phyloP scores from a whole-genome alignment of 1,140 invertebrate species.

The Akabosia matsudoensis region DNA sequence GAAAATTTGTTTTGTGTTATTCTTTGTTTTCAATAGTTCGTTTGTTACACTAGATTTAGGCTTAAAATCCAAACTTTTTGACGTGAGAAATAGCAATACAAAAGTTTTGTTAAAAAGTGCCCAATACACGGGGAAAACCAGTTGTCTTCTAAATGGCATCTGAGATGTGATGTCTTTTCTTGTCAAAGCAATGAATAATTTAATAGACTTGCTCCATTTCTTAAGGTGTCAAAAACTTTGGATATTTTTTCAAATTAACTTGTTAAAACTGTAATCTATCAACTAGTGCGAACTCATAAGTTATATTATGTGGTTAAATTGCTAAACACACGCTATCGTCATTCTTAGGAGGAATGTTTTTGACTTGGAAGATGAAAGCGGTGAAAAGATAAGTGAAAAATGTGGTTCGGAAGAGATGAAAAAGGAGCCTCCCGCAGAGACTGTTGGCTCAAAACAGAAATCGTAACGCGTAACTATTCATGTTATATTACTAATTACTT shows the following conservation, averaged over 20 bases:
- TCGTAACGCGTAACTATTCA: not conserved
- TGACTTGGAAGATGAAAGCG: not conserved
- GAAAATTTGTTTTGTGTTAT: too few relatives aligned
- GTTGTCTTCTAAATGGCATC: slow-evolving; percentile 17
- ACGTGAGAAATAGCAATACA: slow-evolving; percentile 9
- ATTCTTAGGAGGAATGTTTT: not conserved
- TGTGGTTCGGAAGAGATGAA: not conserved
- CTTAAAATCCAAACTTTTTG: slow-evolving; percentile 23
- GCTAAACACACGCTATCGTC: not conserved
- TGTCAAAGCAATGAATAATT: slow-evolving; percentile 14
- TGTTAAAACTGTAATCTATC: slow-evolving; percentile 15
- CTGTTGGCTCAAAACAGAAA: not conserved
- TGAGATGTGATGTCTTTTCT: slow-evolving; percentile 8
- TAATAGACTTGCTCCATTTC: slow-evolving; percentile 24
- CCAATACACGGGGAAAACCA: not conserved
- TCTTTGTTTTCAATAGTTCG: too few relatives aligned
- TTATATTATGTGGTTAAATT: not conserved
- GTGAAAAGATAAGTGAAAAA: too few relatives aligned
- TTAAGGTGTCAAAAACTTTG: slow-evolving; percentile 23
- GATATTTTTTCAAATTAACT: slow-evolving; percentile 24
- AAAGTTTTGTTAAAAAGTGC: not conserved
- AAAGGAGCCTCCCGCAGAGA: not conserved
- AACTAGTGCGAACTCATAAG: slow-evolving; percentile 4
- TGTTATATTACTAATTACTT: not conserved
- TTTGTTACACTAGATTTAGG: not conserved